Evolutionary conservation across 1,140 invertebrate genomes (phyloP).

Genomic region (Heliconius hermathena): DNA sequence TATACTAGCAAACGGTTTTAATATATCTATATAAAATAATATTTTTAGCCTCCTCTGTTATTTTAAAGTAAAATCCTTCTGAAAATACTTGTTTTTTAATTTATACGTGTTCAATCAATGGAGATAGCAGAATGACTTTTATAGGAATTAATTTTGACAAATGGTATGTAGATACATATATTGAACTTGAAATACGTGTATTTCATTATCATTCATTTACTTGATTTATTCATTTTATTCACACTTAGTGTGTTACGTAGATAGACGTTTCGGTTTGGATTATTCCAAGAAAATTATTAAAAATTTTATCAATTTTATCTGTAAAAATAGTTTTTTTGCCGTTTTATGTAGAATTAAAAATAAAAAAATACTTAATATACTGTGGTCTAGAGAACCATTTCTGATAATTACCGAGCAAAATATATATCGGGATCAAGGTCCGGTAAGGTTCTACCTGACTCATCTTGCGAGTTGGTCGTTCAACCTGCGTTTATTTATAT

Average conservation of each 20-base stretch:
- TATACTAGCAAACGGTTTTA: not conserved
- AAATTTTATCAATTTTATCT: not conserved
- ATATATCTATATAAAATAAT: not conserved
- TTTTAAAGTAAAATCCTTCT: not conserved
- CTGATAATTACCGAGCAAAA: slow-evolving; percentile 29
- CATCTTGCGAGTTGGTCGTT: slow-evolving; percentile 65
- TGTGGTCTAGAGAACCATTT: slow-evolving; percentile 3
- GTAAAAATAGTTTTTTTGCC: not conserved
- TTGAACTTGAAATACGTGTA: slow-evolving; percentile 5
- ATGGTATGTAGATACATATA: not conserved
- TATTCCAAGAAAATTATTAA: not conserved
- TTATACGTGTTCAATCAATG: slow-evolving; percentile 8
- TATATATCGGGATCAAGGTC: slow-evolving; percentile 33
- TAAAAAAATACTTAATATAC: not conserved
- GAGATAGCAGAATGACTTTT: slow-evolving; percentile 1
- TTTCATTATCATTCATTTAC: not conserved
- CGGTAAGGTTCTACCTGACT: slow-evolving; percentile 69
- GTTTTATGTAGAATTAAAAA: not conserved
- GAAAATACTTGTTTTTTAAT: slow-evolving; percentile 4
- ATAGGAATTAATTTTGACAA: slow-evolving; percentile 9
- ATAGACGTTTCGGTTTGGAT: not conserved
- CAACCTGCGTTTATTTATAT: slow-evolving; percentile 73
- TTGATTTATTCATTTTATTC: slow-evolving; percentile 15
- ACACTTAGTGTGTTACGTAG: not conserved
- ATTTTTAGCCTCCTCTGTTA: not conserved